Evolutionary conservation across 2,888 invertebrate species (phyloP).

Genomic region (Euspilapteryx auroguttella): DNA sequence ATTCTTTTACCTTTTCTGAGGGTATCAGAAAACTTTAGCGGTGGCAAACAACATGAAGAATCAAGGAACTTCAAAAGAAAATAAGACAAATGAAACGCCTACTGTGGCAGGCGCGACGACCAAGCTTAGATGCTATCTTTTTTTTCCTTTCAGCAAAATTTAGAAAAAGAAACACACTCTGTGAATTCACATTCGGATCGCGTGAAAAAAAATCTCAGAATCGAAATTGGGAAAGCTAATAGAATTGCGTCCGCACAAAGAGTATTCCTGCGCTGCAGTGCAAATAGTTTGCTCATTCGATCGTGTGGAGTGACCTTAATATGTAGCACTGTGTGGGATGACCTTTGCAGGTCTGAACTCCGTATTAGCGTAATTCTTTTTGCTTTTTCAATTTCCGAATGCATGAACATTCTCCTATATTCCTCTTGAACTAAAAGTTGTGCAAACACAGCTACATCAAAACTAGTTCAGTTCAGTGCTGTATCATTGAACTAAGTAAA

Average conservation of each 20-base stretch:
- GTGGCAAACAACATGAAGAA: constrained; percentile 17
- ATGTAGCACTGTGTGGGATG: constrained; percentile 10
- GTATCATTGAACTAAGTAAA: too few relatives aligned
- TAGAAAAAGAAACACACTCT: constrained; percentile 5
- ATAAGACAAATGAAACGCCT: constrained; percentile 34
- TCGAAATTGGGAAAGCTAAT: constrained; percentile 27
- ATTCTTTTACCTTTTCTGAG: constrained; percentile 32
- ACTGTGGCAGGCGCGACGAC: neutral
- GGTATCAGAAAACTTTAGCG: constrained; percentile 26
- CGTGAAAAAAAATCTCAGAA: constrained; percentile 18
- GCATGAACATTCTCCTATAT: too few relatives aligned
- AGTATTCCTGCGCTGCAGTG: constrained; percentile 16
- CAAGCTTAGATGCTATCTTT: neutral
- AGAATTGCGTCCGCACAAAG: constrained; percentile 22
- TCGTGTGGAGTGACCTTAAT: constrained; percentile 22
- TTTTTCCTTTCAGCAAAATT: too few relatives aligned
- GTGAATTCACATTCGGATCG: constrained; percentile 6
- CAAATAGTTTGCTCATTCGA: constrained; percentile 14
- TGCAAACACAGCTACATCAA: too few relatives aligned
- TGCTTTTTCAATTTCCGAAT: too few relatives aligned
- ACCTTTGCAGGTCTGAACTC: too few relatives aligned
- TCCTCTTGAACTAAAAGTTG: too few relatives aligned
- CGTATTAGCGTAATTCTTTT: too few relatives aligned
- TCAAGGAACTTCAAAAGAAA: constrained; percentile 28
- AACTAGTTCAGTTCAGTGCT: too few relatives aligned